Evolutionary conservation across 2,797 vertebrate species (phyloP).

Genomic region (Sandelia bainsii): DNA sequence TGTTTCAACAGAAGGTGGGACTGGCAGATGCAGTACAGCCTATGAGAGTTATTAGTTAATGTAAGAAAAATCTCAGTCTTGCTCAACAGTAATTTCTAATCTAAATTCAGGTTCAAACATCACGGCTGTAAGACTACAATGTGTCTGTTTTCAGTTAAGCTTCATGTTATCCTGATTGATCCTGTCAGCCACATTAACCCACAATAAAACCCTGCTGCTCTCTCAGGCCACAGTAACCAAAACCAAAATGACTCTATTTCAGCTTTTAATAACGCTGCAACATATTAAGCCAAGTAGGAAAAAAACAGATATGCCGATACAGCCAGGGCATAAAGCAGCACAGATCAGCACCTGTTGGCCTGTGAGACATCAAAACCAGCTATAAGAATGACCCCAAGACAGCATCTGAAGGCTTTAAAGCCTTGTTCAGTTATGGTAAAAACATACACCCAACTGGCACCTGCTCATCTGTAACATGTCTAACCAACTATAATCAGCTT

Average conservation of each 20-base stretch:
- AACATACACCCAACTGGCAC: constrained; percentile 46
- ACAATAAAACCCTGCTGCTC: constrained; percentile 42
- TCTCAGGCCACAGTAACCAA: constrained; percentile 19
- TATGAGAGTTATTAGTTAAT: constrained; percentile 12
- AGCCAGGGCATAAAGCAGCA: constrained; percentile 7
- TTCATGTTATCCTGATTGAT: constrained; percentile 47
- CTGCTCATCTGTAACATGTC: constrained; percentile 63
- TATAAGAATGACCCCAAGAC: constrained; percentile 47
- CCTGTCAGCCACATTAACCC: constrained; percentile 47
- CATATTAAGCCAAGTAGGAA: constrained; percentile 17
- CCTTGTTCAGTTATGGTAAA: constrained; percentile 34
- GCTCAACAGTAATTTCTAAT: constrained; percentile 26
- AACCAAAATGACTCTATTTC: constrained; percentile 29
- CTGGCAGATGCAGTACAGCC: not conserved
- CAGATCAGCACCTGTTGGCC: constrained; percentile 55
- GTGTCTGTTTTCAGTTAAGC: constrained; percentile 52
- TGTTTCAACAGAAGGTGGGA: not conserved
- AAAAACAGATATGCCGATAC: constrained; percentile 26
- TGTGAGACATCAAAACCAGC: constrained; percentile 39
- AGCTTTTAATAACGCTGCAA: constrained; percentile 23
- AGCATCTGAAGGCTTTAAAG: constrained; percentile 68
- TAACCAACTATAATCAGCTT: constrained; percentile 55
- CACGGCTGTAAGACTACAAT: constrained; percentile 6
- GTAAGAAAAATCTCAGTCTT: constrained; percentile 14
- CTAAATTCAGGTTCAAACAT: constrained; percentile 35